phyloP scores from a whole-genome alignment of 2,797 vertebrate genomes.

The Oceanodroma leucorhoa region DNA sequence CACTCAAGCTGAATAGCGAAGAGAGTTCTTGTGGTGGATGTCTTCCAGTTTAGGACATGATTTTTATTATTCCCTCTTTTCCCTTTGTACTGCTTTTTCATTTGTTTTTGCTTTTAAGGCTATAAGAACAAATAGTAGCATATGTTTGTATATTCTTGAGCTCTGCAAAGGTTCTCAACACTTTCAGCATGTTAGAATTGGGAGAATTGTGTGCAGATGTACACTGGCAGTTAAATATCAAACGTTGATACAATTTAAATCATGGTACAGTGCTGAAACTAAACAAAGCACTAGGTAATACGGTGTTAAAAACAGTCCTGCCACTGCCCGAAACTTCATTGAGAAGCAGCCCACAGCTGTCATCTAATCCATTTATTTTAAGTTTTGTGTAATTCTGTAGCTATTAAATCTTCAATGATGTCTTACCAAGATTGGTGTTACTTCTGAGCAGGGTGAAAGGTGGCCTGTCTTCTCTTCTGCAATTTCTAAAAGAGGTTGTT shows the following conservation, averaged over 20 bases:
- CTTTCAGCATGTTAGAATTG: not conserved
- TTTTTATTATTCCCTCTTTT: not conserved
- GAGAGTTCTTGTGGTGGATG: not conserved
- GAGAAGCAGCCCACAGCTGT: not conserved
- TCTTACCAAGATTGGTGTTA: not conserved
- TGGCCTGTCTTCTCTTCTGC: not conserved
- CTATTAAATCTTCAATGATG: not conserved
- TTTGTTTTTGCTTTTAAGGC: constrained; percentile 4
- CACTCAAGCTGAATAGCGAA: not conserved
- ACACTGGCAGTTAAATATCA: not conserved
- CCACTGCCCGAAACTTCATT: not conserved
- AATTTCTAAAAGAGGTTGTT: not conserved
- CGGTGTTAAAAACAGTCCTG: not conserved
- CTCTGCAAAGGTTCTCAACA: not conserved
- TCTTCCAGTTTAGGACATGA: not conserved
- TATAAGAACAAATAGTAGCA: not conserved
- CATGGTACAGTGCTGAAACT: not conserved
- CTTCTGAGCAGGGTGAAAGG: not conserved
- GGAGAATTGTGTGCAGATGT: not conserved
- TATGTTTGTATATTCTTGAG: not conserved
- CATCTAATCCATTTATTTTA: not conserved
- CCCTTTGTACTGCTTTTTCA: not conserved
- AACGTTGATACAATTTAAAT: not conserved
- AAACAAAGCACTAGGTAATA: not conserved
- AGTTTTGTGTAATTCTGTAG: not conserved